These are phyloP conservation scores for Batillaria attramentaria DNA, from an alignment of 1,140 invertebrate species.

Conservation along the genomic window DNA sequence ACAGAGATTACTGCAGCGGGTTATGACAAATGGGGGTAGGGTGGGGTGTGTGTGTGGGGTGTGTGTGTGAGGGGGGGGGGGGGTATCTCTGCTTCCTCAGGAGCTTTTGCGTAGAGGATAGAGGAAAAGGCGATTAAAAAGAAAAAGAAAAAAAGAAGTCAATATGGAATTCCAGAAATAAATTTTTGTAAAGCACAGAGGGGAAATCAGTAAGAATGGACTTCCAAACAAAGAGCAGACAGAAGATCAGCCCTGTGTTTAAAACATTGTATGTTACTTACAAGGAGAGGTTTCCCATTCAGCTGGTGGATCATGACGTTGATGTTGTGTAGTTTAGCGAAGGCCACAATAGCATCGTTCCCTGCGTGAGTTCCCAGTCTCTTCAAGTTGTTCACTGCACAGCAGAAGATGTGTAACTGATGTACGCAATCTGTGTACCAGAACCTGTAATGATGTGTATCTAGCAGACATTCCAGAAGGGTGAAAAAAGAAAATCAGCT, in stretches of 20 bases:
- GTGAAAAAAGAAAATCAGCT: too few species aligned
- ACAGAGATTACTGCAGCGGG: too few species aligned
- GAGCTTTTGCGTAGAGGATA: background rate
- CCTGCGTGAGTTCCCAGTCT: slow-evolving; percentile 75
- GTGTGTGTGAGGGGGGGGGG: too few species aligned
- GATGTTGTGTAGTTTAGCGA: slow-evolving; percentile 73
- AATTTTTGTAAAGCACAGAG: background rate
- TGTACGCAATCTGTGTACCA: too few species aligned
- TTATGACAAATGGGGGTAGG: too few species aligned
- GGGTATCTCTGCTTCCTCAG: too few species aligned
- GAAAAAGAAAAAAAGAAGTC: background rate
- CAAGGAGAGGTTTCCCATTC: slow-evolving; percentile 72
- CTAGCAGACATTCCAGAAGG: too few species aligned
- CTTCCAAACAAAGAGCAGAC: background rate
- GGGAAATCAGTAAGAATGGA: background rate
- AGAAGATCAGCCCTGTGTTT: background rate
- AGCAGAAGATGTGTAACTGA: too few species aligned
- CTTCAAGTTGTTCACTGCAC: slow-evolving; percentile 71
- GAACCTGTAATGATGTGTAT: too few species aligned
- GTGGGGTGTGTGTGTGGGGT: too few species aligned
- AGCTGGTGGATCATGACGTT: slow-evolving; percentile 76
- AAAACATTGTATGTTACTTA: slow-evolving; percentile 46
- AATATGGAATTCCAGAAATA: background rate
- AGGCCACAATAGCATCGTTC: slow-evolving; percentile 76
- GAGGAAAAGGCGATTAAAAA: background rate